phyloP scores from a whole-genome alignment of 2,113 vertebrate genomes.

The Paradoxurus hermaphroditus region DNA sequence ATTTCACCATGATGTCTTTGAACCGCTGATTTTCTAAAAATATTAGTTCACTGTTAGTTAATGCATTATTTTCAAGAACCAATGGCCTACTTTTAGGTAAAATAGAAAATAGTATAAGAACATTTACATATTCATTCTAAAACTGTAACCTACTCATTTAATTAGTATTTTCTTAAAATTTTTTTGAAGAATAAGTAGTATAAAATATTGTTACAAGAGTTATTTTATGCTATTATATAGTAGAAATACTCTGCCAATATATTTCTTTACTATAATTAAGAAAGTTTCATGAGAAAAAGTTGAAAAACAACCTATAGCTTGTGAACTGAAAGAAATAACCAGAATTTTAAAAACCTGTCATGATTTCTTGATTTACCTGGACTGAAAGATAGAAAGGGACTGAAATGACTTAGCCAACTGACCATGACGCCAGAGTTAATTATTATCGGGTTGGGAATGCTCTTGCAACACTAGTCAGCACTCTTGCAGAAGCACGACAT shows the following conservation, averaged over 20 bases:
- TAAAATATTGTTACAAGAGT: neutral
- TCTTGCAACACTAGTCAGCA: neutral
- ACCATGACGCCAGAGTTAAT: neutral
- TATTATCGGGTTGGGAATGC: fast-evolving
- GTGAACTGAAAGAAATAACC: neutral
- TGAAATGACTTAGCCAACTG: neutral
- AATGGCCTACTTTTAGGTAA: neutral
- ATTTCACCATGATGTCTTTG: neutral
- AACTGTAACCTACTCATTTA: neutral
- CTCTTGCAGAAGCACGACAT: neutral
- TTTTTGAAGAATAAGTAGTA: neutral
- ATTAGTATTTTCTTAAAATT: neutral
- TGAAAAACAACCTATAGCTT: neutral
- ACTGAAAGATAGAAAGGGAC: neutral
- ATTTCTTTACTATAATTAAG: neutral
- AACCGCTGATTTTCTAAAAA: neutral
- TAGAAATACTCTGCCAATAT: neutral
- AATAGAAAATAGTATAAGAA: neutral
- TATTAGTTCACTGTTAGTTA: neutral
- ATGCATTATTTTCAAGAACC: neutral
- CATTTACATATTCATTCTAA: neutral
- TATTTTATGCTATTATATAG: neutral
- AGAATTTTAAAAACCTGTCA: neutral
- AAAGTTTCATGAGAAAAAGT: neutral
- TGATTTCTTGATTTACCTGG: neutral